phyloP scores from a whole-genome alignment of 2,888 invertebrate species.

The Hyalella azteca region DNA sequence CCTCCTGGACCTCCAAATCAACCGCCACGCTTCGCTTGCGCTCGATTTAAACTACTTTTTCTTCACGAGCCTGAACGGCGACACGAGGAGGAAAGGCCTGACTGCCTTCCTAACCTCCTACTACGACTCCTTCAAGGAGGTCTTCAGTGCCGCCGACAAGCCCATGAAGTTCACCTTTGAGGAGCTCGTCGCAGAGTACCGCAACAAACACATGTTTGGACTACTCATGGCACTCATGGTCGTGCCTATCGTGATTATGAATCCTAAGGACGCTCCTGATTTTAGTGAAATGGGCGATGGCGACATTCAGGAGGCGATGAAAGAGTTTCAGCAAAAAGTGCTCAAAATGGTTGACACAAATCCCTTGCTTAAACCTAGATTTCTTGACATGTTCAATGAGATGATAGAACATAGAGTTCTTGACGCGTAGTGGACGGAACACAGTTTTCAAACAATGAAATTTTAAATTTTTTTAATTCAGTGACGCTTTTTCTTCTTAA shows the following conservation, averaged over 20 bases:
- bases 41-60: slow-evolving; percentile 41
- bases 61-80: slow-evolving; percentile 41
- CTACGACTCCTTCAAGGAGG: not conserved
- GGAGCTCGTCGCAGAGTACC: slow-evolving; percentile 42
- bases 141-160: slow-evolving; percentile 5
- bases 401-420: slow-evolving; percentile 12
- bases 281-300: not conserved
- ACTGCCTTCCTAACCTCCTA: not conserved
- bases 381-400: slow-evolving; percentile 46
- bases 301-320: not conserved
- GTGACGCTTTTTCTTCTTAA: no score
- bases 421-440: no score
- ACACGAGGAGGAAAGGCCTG: slow-evolving; percentile 19
- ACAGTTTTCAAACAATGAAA: no score
- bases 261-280: slow-evolving; percentile 8
- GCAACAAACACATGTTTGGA: slow-evolving; percentile 38
- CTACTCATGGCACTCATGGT: slow-evolving; percentile 37
- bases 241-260: slow-evolving; percentile 37
- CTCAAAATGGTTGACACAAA: slow-evolving; percentile 33
- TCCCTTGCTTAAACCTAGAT: slow-evolving; percentile 33
- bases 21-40: not conserved
- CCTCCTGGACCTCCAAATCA: slow-evolving; percentile 40
- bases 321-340: not conserved
- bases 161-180: slow-evolving; percentile 27
- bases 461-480: no score